phyloP scores from a whole-genome alignment of 2,888 invertebrate genomes.

The Alcis repandata region DNA sequence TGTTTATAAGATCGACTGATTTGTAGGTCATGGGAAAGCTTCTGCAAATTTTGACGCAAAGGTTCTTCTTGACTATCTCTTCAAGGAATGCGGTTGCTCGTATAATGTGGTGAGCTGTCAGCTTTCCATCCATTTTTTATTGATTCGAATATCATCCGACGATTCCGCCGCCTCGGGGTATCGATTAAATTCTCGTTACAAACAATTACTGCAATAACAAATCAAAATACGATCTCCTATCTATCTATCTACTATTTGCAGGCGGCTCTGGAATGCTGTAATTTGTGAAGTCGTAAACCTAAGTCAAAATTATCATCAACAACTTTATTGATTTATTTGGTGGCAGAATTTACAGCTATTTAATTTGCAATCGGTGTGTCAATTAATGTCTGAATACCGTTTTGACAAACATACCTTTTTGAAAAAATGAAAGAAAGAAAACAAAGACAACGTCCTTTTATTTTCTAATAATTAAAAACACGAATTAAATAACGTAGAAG shows the following conservation, averaged over 20 bases:
- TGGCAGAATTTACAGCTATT: slow-evolving; percentile 21
- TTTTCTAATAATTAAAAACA: too few relatives aligned
- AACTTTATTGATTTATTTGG: slow-evolving; percentile 31
- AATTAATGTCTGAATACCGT: too few relatives aligned
- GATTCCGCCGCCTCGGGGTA: slow-evolving; percentile 52
- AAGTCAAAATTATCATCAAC: slow-evolving; percentile 40
- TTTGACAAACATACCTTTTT: background rate
- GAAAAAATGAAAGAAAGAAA: too few relatives aligned
- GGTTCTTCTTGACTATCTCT: slow-evolving; percentile 54
- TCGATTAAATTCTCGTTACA: slow-evolving; percentile 64
- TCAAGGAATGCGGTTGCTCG: slow-evolving; percentile 71
- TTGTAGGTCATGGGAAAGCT: slow-evolving; percentile 17
- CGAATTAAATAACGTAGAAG: background rate
- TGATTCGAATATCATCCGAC: slow-evolving; percentile 53
- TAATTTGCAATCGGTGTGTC: background rate
- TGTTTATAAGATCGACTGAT: slow-evolving; percentile 8
- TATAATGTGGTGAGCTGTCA: slow-evolving; percentile 60
- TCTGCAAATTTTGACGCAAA: slow-evolving; percentile 5
- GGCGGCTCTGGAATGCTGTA: slow-evolving; percentile 44
- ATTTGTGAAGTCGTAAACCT: slow-evolving; percentile 44
- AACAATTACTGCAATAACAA: slow-evolving; percentile 60
- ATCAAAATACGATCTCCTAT: slow-evolving; percentile 54
- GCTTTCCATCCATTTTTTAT: slow-evolving; percentile 73
- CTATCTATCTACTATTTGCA: slow-evolving; percentile 57
- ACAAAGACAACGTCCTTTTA: too few relatives aligned